A percentile compares a stretch with the other conserved stretches of the same genome.
phyloP scores from a whole-genome alignment of 2,797 vertebrate genomes.

The Channa striata region DNA sequence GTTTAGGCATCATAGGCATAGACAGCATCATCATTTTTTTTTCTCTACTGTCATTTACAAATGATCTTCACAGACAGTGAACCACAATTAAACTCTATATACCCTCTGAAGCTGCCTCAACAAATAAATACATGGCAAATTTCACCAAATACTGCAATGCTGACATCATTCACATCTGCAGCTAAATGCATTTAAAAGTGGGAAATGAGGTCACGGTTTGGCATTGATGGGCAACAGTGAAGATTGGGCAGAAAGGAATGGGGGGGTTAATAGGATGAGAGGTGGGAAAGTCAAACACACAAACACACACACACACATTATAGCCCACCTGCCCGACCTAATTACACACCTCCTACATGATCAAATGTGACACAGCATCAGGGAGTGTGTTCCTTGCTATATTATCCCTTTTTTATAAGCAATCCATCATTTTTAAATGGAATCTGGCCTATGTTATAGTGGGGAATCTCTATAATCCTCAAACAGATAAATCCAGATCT shows the following conservation, averaged over 20 bases:
- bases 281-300: constrained; percentile 25
- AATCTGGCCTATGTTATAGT: constrained; percentile 7
- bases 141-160: constrained; percentile 7
- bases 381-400: constrained; percentile 8
- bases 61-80: constrained; percentile 1
- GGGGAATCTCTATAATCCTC: constrained; percentile 40
- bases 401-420: neutral
- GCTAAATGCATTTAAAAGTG: constrained; percentile 31
- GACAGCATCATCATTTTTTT: too few species aligned
- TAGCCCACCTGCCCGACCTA: constrained; percentile 61
- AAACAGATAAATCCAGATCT: constrained; percentile 43
- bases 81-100: constrained; percentile 1
- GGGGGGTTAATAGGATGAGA: constrained; percentile 22
- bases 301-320: constrained; percentile 1
- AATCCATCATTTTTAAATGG: neutral
- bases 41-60: neutral
- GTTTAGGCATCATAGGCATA: neutral
- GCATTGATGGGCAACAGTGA: constrained; percentile 39
- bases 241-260: constrained; percentile 52
- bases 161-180: constrained; percentile 29
- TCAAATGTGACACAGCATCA: constrained; percentile 61
- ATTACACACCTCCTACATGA: constrained; percentile 47
- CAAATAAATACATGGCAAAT: constrained; percentile 19
- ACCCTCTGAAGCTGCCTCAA: constrained; percentile 2
- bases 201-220: constrained; percentile 71